Percentiles rank a stretch among this genome's conserved stretches.
phyloP scores from a whole-genome alignment of 2,113 vertebrate genomes.

The Gambusia holbrooki region DNA sequence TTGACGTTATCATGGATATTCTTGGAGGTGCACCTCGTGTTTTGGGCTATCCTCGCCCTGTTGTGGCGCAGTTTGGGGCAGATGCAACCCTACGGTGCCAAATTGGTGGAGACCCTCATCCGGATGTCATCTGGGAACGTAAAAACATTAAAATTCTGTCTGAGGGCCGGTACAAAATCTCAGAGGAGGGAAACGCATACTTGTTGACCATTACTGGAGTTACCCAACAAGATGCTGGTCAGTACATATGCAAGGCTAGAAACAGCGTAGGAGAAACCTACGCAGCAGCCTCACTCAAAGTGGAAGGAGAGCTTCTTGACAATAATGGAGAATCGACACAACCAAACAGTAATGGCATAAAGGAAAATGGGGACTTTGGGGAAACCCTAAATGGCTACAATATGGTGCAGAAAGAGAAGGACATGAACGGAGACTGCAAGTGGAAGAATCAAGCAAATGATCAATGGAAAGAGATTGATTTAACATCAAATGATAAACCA shows the following conservation, averaged over 20 bases:
- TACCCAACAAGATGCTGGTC: constrained; percentile 84
- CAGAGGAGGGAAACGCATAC: constrained; percentile 85
- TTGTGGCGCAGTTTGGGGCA: constrained; percentile 81
- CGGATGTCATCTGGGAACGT: constrained; percentile 90
- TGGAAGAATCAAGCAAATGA: constrained; percentile 8
- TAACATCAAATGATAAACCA: constrained; percentile 66
- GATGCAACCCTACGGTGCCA: constrained; percentile 87
- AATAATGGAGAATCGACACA: constrained; percentile 23
- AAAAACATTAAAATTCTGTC: constrained; percentile 81
- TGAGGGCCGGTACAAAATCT: constrained; percentile 79
- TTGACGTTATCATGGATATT: constrained; percentile 80
- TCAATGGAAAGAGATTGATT: constrained; percentile 34
- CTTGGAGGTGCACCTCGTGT: constrained; percentile 89
- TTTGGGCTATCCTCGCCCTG: constrained; percentile 88
- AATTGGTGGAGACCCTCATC: constrained; percentile 87
- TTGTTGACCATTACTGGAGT: constrained; percentile 82
- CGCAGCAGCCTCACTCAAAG: constrained; percentile 87
- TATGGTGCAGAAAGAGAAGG: constrained; percentile 24
- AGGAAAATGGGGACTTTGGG: constrained; percentile 32
- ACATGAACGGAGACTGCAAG: constrained; percentile 31
- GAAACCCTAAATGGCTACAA: constrained; percentile 56
- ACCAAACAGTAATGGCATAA: constrained; percentile 26
- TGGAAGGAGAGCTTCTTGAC: constrained; percentile 72
- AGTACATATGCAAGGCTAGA: constrained; percentile 92
- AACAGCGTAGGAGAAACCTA: constrained; percentile 92